Base-by-base conservation (phyloP, 2,113 vertebrate genomes). In the Oreamnos americanus region DNA sequence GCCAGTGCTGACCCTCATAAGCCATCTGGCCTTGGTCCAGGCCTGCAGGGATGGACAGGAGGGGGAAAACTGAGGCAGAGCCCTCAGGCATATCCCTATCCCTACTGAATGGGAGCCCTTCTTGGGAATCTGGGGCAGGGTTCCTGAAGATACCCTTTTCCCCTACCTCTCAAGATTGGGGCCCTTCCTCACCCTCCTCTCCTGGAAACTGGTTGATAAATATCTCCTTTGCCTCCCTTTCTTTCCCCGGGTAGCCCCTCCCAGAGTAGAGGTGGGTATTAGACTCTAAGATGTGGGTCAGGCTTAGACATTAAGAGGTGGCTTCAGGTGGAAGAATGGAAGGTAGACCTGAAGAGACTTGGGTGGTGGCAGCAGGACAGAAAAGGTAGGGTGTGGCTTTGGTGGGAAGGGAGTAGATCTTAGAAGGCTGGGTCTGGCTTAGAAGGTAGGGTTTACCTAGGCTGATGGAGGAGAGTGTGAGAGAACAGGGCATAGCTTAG, bases 1-100 rank as follows among this genome's bases (percentile, higher is more conserved):
- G 99, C 99, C 99, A 99, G 98, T 99, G 99, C 98, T 99, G 99
- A 33, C 99, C 99, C 95, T 99, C 99, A 0, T 99, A 99, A 1
- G 99, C 99, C 99, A 99, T 99, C 98, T 99, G 99, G 49, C 99
- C 99, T 98, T 99, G 99, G 97, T 99, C 99, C 33, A 99, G 99
- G 84, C 99, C 99, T 97, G 90, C 1, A 8, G 67, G 86, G 49
- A 94, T 21, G 71, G 45, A 90, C 5, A 3, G 0, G 3, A 45
- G n/a, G 13, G 45, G 67, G 58, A 7, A 88, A 60, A 92, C 49
- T 97, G 83, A 96, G 91, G 53, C 83, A 81, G 76, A 58, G 53
- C 5, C 25, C 33, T 17, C 57, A 51, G 62, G 43, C 47, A 89
- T 45, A 47, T 36, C 17, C 10, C 93, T 7, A 11, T 62, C 33